A percentile compares a stretch with the other conserved stretches of the same genome.
phyloP scores from a whole-genome alignment of 2,113 vertebrate genomes.

The Rhinoptilus africanus region DNA sequence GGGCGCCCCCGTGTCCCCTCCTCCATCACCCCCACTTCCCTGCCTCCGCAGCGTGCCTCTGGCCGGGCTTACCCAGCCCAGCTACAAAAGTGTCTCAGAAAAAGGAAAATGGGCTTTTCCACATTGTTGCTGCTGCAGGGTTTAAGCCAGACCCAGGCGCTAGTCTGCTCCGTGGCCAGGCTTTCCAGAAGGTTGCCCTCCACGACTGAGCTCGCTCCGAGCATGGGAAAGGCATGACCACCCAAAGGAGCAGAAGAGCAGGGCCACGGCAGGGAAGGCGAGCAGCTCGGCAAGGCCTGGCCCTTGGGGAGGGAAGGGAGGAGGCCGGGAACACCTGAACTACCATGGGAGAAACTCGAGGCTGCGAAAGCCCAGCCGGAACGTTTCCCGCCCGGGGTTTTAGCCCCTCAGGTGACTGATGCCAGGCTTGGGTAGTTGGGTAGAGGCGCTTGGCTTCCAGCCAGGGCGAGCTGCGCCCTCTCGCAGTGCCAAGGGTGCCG shows the following conservation, averaged over 20 bases:
- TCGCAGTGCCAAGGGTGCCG: neutral
- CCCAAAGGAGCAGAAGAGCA: neutral
- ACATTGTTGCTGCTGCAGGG: no score
- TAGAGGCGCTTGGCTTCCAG: neutral
- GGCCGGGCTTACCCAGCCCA: fast-evolving
- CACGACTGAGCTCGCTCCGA: fast-evolving
- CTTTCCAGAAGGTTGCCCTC: neutral
- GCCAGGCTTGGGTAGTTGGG: neutral
- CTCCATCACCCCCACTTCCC: no score
- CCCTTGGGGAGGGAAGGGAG: neutral
- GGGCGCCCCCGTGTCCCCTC: neutral
- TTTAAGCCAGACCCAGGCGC: neutral
- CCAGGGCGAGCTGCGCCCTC: neutral
- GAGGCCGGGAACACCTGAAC: neutral
- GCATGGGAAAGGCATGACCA: fast-evolving
- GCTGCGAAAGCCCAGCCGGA: neutral
- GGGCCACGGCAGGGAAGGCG: fast-evolving
- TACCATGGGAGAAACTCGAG: neutral
- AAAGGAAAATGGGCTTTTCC: neutral
- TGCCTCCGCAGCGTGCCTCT: neutral
- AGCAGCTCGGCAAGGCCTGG: neutral
- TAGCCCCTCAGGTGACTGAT: neutral
- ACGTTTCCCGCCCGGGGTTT: fast-evolving
- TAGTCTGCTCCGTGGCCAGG: neutral
- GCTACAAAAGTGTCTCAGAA: neutral